Evolutionary conservation across 2,888 invertebrate species (phyloP).

Genomic region (Zele albiditarsus): DNA sequence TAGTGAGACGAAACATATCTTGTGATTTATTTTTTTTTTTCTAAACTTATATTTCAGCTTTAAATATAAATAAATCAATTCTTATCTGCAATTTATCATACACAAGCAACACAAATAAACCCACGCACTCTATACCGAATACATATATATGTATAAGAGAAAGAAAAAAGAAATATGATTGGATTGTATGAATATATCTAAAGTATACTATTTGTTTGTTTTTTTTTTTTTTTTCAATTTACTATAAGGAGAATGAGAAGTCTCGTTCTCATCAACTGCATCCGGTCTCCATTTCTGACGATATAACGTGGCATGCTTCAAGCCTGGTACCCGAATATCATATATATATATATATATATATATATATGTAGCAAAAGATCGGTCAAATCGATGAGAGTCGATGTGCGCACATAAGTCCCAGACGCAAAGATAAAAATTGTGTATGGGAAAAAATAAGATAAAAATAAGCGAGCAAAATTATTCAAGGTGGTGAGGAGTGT

Average conservation of each 20-base stretch:
- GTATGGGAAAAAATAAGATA: conserved; percentile 9
- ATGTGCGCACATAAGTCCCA: conserved; percentile 30
- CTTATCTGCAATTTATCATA: conserved; percentile 7
- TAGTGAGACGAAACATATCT: too few species aligned
- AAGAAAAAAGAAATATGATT: conserved; percentile 15
- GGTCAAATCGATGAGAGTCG: conserved; percentile 37
- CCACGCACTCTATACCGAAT: conserved; percentile 30
- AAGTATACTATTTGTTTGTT: not conserved
- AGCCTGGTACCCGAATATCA: not conserved
- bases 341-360: not conserved
- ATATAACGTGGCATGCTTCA: conserved; percentile 7
- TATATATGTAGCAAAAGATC: conserved; percentile 21
- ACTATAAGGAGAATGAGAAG: not conserved
- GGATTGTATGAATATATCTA: conserved; percentile 11
- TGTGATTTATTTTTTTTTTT: not conserved
- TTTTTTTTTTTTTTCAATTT: conserved; percentile 5
- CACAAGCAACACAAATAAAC: not conserved
- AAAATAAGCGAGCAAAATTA: conserved; percentile 31
- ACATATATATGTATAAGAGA: conserved; percentile 4
- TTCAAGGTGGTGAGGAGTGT: conserved; percentile 27
- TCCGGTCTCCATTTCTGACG: conserved; percentile 39
- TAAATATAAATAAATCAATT: not conserved
- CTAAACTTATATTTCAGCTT: not conserved
- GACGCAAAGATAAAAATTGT: not conserved
- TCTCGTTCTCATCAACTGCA: conserved; percentile 24